phyloP scores from a whole-genome alignment of 2,888 invertebrate genomes.

The Diarsia mendica region DNA sequence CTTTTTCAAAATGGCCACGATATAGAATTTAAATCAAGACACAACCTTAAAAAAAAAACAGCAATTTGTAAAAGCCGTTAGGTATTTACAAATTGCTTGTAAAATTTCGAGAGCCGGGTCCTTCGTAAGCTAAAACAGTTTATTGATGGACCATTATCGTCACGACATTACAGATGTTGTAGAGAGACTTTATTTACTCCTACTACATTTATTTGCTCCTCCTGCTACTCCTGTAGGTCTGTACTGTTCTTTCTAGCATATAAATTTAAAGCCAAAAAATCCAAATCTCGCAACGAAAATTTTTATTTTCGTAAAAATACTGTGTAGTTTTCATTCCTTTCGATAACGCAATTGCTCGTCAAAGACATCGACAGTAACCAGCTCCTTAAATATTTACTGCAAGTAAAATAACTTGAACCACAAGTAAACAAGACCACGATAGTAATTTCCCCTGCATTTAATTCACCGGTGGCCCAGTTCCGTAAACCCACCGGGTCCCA shows the following conservation, averaged over 20 bases:
- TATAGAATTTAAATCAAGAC: not conserved
- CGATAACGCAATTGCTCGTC: not conserved
- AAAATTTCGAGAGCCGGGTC: not conserved
- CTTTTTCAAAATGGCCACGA: no score
- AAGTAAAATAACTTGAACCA: not conserved
- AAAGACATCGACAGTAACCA: not conserved
- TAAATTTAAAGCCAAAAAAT: not conserved
- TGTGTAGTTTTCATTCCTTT: not conserved
- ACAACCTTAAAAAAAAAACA: not conserved
- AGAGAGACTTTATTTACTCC: no score
- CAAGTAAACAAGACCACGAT: not conserved
- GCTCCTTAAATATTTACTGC: not conserved
- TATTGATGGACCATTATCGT: not conserved
- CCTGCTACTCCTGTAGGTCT: no score
- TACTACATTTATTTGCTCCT: no score
- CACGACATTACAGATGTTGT: not conserved
- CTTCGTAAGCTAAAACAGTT: conserved; percentile 4
- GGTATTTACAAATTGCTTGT: no score
- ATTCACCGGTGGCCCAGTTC: conserved; percentile 19
- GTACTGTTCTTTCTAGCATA: not conserved
- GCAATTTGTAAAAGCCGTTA: not conserved
- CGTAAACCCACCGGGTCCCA: not conserved
- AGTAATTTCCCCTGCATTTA: conserved; percentile 1
- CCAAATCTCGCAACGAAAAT: not conserved
- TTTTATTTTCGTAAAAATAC: not conserved